Evolutionary conservation across 1,140 invertebrate genomes (phyloP), one percentile per base, ranked within the genome.

Genomic region (Procambarus clarkii): DNA sequence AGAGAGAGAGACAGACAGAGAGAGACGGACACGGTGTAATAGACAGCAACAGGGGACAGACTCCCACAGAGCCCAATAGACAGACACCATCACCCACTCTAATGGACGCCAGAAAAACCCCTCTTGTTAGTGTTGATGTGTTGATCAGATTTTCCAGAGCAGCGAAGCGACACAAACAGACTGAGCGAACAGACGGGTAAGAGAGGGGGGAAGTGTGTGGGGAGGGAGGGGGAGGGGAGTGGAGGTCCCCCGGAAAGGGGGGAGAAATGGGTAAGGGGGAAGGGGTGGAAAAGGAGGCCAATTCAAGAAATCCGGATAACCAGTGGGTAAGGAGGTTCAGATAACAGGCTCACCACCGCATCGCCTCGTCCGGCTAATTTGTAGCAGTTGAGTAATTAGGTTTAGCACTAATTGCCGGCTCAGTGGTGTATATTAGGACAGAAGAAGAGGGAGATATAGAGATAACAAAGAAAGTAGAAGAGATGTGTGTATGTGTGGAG

Each of bases 1-100:
- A 81, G 48, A 54, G 44, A 81, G 79, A 81, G 44, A 81, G 79
- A 81, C 11, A 81, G 79, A 81, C 11, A 81, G 11, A 81, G 48
- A 81, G 48, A 81, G 79, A 54, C 34, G 15, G 34, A 58, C 11
- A 54, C 4, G 13, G 50, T 34, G 34, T 34, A 34, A 34, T 34
- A 34, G 34, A 34, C 34, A 34, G 34, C 34, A 34, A 34, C 34
- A 34, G 34, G 60, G 18, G 60, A 64, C 9, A 64, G 60, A 64
- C 9, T 15, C 11, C 11, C 9, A 64, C 11, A 64, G 60, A 64
- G 77, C 46, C 13, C 13, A 18, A 9, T 11, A 64, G 60, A 64
- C 13, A 64, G 60, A 64, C 13, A 64, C 13, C 60, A 54, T 54
- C 50, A 54, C 50, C 60, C 21, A 1, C 60, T 1, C 4, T 64